phyloP scores from a whole-genome alignment of 2,888 invertebrate species.

The Nymphalis polychloros region DNA sequence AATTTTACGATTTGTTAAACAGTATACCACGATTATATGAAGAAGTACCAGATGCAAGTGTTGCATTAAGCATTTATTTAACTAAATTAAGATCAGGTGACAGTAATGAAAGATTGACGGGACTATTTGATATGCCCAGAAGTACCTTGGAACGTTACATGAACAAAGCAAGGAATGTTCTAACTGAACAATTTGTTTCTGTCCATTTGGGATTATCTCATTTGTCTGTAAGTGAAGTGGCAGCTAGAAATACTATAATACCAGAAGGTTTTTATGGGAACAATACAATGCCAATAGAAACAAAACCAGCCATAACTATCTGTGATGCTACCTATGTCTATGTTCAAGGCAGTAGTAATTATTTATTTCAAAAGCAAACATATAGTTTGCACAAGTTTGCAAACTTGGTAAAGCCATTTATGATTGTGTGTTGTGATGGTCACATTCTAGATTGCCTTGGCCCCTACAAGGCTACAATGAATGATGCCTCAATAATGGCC shows the following conservation, averaged over 20 bases:
- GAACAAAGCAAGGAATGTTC: conserved; percentile 15
- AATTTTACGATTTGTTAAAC: conserved; percentile 22
- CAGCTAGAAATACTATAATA: conserved; percentile 21
- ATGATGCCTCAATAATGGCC: conserved; percentile 13
- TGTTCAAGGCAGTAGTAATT: conserved; percentile 20
- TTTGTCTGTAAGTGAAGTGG: conserved; percentile 23
- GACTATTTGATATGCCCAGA: conserved; percentile 17
- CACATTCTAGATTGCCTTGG: conserved; percentile 21
- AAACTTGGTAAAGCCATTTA: conserved; percentile 21
- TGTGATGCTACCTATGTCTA: conserved; percentile 22
- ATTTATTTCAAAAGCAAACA: conserved; percentile 21
- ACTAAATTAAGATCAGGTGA: conserved; percentile 31
- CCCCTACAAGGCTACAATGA: conserved; percentile 13
- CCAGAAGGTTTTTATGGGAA: conserved; percentile 17
- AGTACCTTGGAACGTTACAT: conserved; percentile 19
- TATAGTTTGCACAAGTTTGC: conserved; percentile 20
- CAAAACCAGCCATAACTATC: conserved; percentile 19
- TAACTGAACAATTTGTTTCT: conserved; percentile 10
- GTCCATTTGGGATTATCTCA: conserved; percentile 12
- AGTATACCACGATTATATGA: conserved; percentile 27
- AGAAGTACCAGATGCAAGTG: conserved; percentile 32
- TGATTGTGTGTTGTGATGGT: conserved; percentile 24
- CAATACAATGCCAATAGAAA: conserved; percentile 6
- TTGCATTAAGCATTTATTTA: conserved; percentile 33
- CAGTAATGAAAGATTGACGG: conserved; percentile 26